phyloP scores from a whole-genome alignment of 2,113 vertebrate genomes.

The Phaetusa simplex region DNA sequence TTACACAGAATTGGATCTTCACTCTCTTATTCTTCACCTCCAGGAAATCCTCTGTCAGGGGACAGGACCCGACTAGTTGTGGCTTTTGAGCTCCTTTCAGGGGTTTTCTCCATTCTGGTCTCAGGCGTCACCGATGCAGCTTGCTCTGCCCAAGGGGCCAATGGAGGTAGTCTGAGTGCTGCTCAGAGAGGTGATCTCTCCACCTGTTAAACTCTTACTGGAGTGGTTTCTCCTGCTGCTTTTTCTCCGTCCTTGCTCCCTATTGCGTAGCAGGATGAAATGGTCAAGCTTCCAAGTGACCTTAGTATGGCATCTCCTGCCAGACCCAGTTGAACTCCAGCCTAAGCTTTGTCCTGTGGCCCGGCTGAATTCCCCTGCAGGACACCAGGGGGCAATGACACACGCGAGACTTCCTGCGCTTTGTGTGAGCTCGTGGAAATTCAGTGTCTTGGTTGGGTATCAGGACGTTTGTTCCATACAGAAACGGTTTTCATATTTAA shows the following conservation, averaged over 20 bases:
- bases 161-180: background rate
- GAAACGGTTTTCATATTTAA: background rate
- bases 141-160: background rate
- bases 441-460: background rate
- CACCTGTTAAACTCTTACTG: background rate
- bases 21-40: background rate
- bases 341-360: background rate
- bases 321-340: background rate
- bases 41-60: background rate
- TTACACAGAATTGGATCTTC: background rate
- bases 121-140: background rate
- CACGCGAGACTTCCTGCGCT: fast-evolving
- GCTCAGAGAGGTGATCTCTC: background rate
- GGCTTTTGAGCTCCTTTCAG: background rate
- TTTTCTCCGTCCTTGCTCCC: background rate
- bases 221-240: background rate
- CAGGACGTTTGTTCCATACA: background rate
- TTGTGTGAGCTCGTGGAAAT: background rate
- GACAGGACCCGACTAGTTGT: background rate
- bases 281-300: background rate
- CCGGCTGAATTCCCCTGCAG: background rate
- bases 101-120: background rate
- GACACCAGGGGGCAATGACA: background rate
- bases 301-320: background rate
- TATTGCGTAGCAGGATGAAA: background rate